Conservation (phyloP, 2,797 vertebrate genomes). For the Leucoraja ocellata region DNA sequence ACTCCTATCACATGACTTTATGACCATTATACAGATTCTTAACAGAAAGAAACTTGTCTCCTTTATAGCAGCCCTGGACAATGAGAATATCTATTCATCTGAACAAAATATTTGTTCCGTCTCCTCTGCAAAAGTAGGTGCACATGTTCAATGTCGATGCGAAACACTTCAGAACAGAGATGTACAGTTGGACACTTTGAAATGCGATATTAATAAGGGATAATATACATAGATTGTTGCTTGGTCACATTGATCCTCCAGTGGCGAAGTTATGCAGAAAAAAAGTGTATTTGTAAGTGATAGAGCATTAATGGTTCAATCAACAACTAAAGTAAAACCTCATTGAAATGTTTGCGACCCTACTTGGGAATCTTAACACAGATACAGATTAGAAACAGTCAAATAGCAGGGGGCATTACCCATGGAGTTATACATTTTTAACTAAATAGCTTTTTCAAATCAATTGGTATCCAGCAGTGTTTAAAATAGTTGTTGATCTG, state of each 20-base stretch:
- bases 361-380: background rate
- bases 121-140: background rate
- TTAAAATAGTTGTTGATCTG: background rate
- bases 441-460: background rate
- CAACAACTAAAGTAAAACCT: background rate
- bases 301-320: background rate
- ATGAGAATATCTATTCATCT: background rate
- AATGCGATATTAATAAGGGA: too few relatives aligned
- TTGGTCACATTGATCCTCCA: background rate
- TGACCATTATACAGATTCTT: background rate
- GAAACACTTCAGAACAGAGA: background rate
- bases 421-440: background rate
- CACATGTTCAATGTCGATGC: background rate
- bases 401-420: background rate
- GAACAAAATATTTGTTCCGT: background rate
- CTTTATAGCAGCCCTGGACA: background rate
- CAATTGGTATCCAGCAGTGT: background rate
- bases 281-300: background rate
- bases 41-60: background rate
- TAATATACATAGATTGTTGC: background rate
- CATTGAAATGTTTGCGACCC: background rate
- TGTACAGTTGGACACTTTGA: background rate
- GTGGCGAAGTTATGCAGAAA: background rate
- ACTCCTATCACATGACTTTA: too few relatives aligned
- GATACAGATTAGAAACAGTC: background rate